Evolutionary conservation across 2,888 invertebrate species (phyloP).

Genomic region (Callosobruchus maculatus): DNA sequence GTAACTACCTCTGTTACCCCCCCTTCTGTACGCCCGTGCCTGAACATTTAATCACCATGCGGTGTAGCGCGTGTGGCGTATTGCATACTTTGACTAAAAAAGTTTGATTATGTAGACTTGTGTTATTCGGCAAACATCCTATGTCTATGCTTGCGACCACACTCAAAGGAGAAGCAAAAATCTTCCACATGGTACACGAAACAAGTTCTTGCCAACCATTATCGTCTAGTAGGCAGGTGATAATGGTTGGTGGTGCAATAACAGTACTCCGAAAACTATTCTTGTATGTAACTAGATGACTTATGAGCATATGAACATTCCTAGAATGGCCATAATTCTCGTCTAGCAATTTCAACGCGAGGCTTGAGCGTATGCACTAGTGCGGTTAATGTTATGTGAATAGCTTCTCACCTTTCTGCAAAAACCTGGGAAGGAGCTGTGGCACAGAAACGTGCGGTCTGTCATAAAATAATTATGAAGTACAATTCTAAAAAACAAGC

Average conservation of each 20-base stretch:
- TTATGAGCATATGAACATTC: neutral
- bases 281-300: neutral
- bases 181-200: neutral
- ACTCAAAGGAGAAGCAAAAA: neutral
- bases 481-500: too few species aligned
- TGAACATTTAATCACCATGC: too few species aligned
- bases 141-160: neutral
- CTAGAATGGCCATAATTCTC: neutral
- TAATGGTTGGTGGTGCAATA: neutral
- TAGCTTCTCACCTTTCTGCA: neutral
- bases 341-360: neutral
- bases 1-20: too few species aligned
- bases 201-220: neutral
- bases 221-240: neutral
- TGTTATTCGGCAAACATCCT: neutral
- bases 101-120: neutral
- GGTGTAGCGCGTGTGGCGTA: too few species aligned
- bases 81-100: too few species aligned
- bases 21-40: too few species aligned
- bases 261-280: neutral
- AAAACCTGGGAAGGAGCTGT: neutral
- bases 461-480: too few species aligned
- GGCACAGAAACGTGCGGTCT: too few species aligned
- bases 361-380: neutral
- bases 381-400: neutral